Base-by-base conservation (phyloP, 2,797 vertebrate genomes). In the Trematocara caparti region DNA sequence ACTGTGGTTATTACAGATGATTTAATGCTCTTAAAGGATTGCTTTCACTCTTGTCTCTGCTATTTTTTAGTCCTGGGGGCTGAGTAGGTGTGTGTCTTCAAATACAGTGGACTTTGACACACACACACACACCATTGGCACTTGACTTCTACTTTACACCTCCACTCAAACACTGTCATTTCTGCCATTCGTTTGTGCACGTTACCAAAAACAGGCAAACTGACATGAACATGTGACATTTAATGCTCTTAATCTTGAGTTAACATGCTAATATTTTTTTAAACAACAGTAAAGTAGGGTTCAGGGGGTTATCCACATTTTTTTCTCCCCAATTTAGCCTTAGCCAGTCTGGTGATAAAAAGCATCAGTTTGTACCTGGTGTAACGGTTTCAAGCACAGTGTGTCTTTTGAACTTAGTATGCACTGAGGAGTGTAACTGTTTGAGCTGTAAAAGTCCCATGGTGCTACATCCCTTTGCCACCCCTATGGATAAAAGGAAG, bases 61-160 rank as follows among this genome's bases (percentile, higher is more conserved):
- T 50, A 19, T 11, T 4, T 84, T 75, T 82, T 62, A 55, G 79
- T 88, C 94, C 94, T 88, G 76, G 48, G 86, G 94, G 93, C 92
- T 90, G 83, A 93, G 89, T 93, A 95, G 94, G 93, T 95, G 93
- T 92, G 92, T 90, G 85, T 76, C 80, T 93, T 73, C 69, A 57
- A 92, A 89, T 84, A 80, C 91, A 94, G 92, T 92, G 76, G 88
- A 92, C 78, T 92, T 93, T 94, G 92, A 94, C 92, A 90, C 92
- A 83, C 76, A 78, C 82, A 90, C 49, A 32, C 80, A 93, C 80
- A 36, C 55, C 85, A 83, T 69, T 69, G 79, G 75, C 47, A 73
- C 74, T 83, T 86, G 85, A 91, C 87, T 89, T 80, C 78, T 78
- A 79, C 75, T 27, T 62, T 76, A 40, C 30, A 84, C 64, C 64